Evolutionary conservation across 2,888 invertebrate species (phyloP), one percentile per base, ranked within the genome.

Genomic region (Octonoba sinensis): DNA sequence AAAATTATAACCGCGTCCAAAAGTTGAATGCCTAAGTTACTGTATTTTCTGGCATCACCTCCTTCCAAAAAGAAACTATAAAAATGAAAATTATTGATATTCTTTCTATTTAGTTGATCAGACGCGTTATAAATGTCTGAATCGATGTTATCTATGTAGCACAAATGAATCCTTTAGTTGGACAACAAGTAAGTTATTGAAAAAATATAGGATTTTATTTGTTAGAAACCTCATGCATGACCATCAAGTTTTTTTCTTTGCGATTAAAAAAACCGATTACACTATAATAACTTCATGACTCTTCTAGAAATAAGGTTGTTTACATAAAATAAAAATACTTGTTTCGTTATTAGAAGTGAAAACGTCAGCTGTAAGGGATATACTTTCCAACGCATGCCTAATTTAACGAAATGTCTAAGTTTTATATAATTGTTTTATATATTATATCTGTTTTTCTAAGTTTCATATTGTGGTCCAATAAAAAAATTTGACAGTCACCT

Each of bases 121-220:
- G 18, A 54, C 18, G n/a, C 18, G 18, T 54, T 20, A 12, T 15
- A 18, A 54, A 54, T 54, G n/a, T 54, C 18, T 54, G 6, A 4
- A 54, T 16, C 18, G n/a, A 54, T 54, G n/a, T 18, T 16, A 54
- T 20, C 20, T 57, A 12, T 57, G 1, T 20, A 22, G 57, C 12
- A 3, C 57, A 18, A 57, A 57, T 57, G 75, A 75, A 75, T 20
- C 8, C 75, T 44, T 67, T 75, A 60, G 75, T 69, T 15, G 60
- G 67, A n/a, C 75, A 66, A 59, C 66, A 67, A 44, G 75, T 75
- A 44, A 51, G 67, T 65, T 56, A n/a, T 18, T 16, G 16, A 20
- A 12, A 13, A 20, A 46, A 57, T 20, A 57, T 16, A 8, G 8
- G 8, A 18, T 54, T n/a, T 54, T n/a, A 16, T 60, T 15, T 18